These are phyloP conservation scores for Hyperopisus bebe DNA, from an alignment of 2,113 vertebrate species.

Conservation along the genomic window DNA sequence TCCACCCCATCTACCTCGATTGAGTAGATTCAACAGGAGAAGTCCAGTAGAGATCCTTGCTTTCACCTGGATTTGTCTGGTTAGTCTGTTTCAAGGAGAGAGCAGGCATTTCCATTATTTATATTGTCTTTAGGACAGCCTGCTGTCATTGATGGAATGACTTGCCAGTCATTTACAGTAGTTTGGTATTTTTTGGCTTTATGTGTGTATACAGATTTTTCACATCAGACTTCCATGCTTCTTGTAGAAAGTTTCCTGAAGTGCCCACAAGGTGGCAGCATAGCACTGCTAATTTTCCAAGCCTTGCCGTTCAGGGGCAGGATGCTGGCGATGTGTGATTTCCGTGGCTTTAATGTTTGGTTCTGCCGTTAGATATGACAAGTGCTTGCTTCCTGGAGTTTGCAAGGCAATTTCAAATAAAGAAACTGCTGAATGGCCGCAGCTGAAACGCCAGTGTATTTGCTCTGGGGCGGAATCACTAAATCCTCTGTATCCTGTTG, in stretches of 20 bases:
- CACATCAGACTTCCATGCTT: background rate
- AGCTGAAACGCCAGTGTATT: background rate
- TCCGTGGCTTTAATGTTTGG: background rate
- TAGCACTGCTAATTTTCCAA: constrained; percentile 22
- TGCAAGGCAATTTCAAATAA: background rate
- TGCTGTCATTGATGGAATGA: background rate
- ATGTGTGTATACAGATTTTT: background rate
- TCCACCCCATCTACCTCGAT: background rate
- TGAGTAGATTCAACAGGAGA: background rate
- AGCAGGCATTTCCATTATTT: background rate
- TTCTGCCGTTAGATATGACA: background rate
- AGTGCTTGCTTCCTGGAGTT: background rate
- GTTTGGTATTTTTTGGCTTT: background rate
- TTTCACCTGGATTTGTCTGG: background rate
- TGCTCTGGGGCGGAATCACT: background rate
- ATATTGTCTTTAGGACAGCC: background rate
- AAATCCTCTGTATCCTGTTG: background rate
- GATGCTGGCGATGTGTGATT: constrained; percentile 6
- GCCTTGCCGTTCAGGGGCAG: background rate
- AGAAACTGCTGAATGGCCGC: background rate
- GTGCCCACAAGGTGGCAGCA: constrained; percentile 44
- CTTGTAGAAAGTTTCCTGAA: background rate
- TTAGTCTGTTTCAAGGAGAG: background rate
- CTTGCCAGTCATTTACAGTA: background rate
- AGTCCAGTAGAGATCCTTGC: background rate